Base-by-base conservation (phyloP, 1,140 invertebrate genomes). In the Berghia stephanieae region DNA sequence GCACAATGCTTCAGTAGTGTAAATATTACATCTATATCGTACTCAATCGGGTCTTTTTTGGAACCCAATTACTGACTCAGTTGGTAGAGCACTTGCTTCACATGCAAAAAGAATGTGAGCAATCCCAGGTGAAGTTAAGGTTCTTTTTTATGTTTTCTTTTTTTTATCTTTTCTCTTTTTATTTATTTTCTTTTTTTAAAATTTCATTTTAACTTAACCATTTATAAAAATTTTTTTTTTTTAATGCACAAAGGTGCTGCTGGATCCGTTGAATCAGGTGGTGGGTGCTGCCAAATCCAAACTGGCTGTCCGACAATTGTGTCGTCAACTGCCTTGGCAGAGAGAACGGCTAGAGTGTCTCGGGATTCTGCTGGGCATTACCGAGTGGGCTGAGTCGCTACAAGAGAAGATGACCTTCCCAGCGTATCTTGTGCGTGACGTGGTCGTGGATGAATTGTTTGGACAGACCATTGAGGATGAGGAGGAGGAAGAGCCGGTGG, bases 241-340 rank as follows among this genome's bases (percentile, higher is more conserved):
- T n/a, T n/a, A n/a, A n/a, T n/a, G n/a, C n/a, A n/a, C n/a, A n/a
- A 49, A 88, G 86, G 79, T 89, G 36, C 87, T 89, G 69, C 82
- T 89, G 40, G 86, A 88, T 27, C 87, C 87, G 13, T 74, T 89
- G 55, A 86, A 85, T 43, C 79, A 86, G 36, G 85, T 88, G 8
- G 76, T 89, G n/a, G 88, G 88, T 16, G 81, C 81, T 18, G 83
- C 82, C 10, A 86, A 83, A 71, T 87, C 86, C 5, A 88, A 89
- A 71, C 75, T 72, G 24, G 60, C 83, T 10, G 74, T 89, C 1
- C 52, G 83, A 34, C 49, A 80, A 21, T 78, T 79, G 0, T 86
- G 87, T 79, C 21, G 46, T 0, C 77, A 68, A 43, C 68, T 73
- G 13, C 36, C 49, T 4, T 77, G 80, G 21, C 49, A 67, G 38